Conservation (phyloP, 2,888 invertebrate species). For the Pachliopta kotzebuea region DNA sequence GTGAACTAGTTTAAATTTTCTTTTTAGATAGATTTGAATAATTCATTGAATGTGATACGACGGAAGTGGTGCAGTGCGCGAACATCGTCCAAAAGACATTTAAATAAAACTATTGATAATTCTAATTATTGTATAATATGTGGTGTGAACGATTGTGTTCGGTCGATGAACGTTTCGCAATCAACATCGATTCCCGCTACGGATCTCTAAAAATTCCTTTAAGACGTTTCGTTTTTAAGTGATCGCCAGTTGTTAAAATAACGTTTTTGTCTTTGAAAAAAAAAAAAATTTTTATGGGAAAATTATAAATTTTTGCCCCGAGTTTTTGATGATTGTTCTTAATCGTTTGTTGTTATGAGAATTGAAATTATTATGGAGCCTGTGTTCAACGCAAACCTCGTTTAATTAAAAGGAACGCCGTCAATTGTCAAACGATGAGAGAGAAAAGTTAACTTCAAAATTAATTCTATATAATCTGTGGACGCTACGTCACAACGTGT, state of each 20-base stretch:
- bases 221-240: slow-evolving; percentile 35
- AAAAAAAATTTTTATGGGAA: slow-evolving; percentile 47
- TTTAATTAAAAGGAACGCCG: neutral
- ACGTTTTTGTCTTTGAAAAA: slow-evolving; percentile 37
- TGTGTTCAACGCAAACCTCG: too few species aligned
- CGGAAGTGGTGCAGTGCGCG: slow-evolving; percentile 38
- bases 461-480: neutral
- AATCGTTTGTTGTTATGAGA: slow-evolving; percentile 43
- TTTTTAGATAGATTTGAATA: slow-evolving; percentile 65
- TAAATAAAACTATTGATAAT: too few species aligned
- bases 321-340: slow-evolving; percentile 41
- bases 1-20: slow-evolving; percentile 54
- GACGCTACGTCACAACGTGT: neutral
- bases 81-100: slow-evolving; percentile 9
- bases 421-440: slow-evolving; percentile 15
- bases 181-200: slow-evolving; percentile 44
- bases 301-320: slow-evolving; percentile 57
- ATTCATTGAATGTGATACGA: slow-evolving; percentile 73
- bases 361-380: slow-evolving; percentile 3
- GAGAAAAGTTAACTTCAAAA: neutral
- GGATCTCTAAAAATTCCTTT: slow-evolving; percentile 53
- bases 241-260: slow-evolving; percentile 42
- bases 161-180: slow-evolving; percentile 24
- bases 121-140: neutral
- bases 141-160: slow-evolving; percentile 26